phyloP scores from a whole-genome alignment of 1,140 invertebrate species.

The Plutomurus gul region DNA sequence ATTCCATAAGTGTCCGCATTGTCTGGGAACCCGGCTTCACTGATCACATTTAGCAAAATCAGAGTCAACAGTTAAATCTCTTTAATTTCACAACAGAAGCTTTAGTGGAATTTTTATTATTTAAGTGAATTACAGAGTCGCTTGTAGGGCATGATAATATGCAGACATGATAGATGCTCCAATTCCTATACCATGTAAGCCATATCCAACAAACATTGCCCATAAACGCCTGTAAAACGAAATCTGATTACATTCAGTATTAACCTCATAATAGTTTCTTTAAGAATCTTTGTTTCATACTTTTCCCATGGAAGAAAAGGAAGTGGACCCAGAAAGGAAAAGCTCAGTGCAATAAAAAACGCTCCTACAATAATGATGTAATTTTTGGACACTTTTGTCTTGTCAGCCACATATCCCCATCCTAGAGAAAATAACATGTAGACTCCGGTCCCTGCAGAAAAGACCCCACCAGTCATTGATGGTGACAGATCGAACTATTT shows the following conservation, averaged over 20 bases:
- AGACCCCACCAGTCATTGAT: constrained; percentile 77
- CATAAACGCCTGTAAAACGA: constrained; percentile 64
- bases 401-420: constrained; percentile 81
- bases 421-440: constrained; percentile 79
- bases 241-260: not conserved
- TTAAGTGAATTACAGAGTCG: constrained; percentile 66
- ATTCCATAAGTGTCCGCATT: constrained; percentile 79
- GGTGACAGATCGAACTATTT: constrained; percentile 72
- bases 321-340: constrained; percentile 73
- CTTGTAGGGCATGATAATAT: constrained; percentile 75
- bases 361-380: constrained; percentile 70
- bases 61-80: no score
- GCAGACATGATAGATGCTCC: constrained; percentile 78
- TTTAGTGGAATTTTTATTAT: no score
- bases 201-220: constrained; percentile 69
- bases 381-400: constrained; percentile 66
- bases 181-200: constrained; percentile 77
- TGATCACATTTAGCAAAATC: no score
- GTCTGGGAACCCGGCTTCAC: constrained; percentile 73
- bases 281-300: constrained; percentile 58
- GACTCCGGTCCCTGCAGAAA: constrained; percentile 81
- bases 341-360: constrained; percentile 68
- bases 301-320: constrained; percentile 69
- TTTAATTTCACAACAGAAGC: no score
- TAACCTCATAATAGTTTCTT: not conserved